Conservation (phyloP, 1,140 invertebrate genomes). For the Diabrotica undecimpunctata region DNA sequence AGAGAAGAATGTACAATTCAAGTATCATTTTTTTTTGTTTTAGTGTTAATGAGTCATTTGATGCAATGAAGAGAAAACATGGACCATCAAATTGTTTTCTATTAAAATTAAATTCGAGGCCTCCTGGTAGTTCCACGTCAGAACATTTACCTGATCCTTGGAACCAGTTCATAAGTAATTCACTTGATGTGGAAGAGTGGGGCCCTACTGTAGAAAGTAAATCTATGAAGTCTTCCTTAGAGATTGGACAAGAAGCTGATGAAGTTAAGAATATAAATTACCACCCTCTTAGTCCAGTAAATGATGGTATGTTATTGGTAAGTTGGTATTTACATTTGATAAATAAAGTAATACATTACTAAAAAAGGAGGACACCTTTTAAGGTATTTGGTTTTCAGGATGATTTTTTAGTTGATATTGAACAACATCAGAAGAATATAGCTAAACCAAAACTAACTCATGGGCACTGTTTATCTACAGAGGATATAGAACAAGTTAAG, state of each 20-base stretch:
- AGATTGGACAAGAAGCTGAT: slow-evolving; percentile 51
- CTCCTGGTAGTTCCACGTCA: slow-evolving; percentile 54
- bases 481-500: slow-evolving; percentile 81
- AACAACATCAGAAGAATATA: slow-evolving; percentile 24
- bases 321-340: too few species aligned
- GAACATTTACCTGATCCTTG: slow-evolving; percentile 74
- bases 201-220: slow-evolving; percentile 29
- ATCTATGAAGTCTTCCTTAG: slow-evolving; percentile 36
- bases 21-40: slow-evolving; percentile 41
- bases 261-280: slow-evolving; percentile 45
- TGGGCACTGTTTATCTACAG: slow-evolving; percentile 71
- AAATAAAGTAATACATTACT: too few species aligned
- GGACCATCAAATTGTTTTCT: slow-evolving; percentile 82
- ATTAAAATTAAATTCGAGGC: slow-evolving; percentile 80
- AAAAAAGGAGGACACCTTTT: too few species aligned
- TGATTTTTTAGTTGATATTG: slow-evolving; percentile 26
- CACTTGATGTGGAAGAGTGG: slow-evolving; percentile 30
- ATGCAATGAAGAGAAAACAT: slow-evolving; percentile 80
- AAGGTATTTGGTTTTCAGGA: slow-evolving; percentile 21
- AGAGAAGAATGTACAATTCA: too few species aligned
- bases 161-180: slow-evolving; percentile 61
- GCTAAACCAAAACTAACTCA: slow-evolving; percentile 47
- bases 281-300: slow-evolving; percentile 62
- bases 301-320: slow-evolving; percentile 44
- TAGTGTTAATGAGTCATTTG: slow-evolving; percentile 79